Evolutionary conservation across 2,113 vertebrate species (phyloP).

Genomic region (Raja brachyura): DNA sequence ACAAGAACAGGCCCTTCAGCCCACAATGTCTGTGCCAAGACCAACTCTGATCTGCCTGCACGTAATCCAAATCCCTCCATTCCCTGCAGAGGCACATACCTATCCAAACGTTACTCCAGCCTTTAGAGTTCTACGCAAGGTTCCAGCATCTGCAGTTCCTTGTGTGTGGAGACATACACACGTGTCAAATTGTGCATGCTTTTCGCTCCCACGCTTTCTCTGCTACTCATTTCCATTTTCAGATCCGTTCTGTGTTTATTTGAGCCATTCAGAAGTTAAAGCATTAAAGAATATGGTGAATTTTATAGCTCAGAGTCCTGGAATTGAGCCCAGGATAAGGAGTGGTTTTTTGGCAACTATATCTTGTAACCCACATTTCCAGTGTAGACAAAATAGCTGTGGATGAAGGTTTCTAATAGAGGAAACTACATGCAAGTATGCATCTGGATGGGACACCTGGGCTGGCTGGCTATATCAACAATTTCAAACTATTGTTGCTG

Average conservation of each 20-base stretch:
- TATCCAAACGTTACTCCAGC: too few species aligned
- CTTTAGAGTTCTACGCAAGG: too few species aligned
- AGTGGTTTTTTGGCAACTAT: conserved; percentile 25
- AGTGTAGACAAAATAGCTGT: conserved; percentile 12
- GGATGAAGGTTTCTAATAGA: conserved; percentile 27
- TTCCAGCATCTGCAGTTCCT: too few species aligned
- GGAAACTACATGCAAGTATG: conserved; percentile 12
- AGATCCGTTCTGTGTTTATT: not conserved
- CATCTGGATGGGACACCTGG: conserved; percentile 9
- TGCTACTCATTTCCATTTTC: not conserved
- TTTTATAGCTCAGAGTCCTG: not conserved
- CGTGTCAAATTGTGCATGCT: not conserved
- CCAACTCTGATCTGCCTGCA: too few species aligned
- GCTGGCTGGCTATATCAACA: conserved; percentile 4
- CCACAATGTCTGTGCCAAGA: too few species aligned
- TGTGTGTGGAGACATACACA: too few species aligned
- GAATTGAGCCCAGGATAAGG: conserved; percentile 25
- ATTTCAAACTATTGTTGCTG: not conserved
- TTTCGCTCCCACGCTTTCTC: not conserved
- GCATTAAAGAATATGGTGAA: not conserved
- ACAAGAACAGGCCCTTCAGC: too few species aligned
- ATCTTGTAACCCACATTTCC: not conserved
- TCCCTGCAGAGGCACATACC: too few species aligned
- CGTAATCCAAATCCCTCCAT: too few species aligned
- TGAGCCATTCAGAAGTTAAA: not conserved